Evolutionary conservation across 2,113 vertebrate genomes (phyloP).

Genomic region (Dolichotis patagonum): DNA sequence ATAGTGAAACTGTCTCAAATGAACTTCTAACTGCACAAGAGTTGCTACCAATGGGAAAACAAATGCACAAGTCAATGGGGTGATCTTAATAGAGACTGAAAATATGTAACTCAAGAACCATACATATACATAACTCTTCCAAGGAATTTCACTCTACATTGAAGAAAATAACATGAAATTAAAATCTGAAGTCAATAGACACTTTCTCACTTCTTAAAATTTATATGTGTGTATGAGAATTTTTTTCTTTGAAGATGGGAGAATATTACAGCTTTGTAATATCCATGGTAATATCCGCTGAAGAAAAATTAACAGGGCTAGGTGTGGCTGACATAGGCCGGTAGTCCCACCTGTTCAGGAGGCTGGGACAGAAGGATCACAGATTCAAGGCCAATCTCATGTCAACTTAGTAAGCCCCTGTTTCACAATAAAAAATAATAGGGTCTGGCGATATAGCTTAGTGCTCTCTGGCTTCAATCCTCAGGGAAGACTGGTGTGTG

Average conservation of each 20-base stretch:
- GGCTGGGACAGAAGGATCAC: too few species aligned
- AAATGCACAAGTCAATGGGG: not conserved
- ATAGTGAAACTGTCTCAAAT: not conserved
- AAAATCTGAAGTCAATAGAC: not conserved
- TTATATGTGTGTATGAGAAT: not conserved
- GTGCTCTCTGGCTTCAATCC: too few species aligned
- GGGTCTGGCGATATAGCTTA: too few species aligned
- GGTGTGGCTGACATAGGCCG: not conserved
- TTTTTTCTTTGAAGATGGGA: not conserved
- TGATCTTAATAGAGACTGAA: not conserved
- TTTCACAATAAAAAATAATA: too few species aligned
- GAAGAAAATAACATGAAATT: slow-evolving; percentile 17
- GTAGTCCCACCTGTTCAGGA: not conserved
- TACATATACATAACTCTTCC: not conserved
- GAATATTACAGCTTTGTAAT: not conserved
- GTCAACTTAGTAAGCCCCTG: too few species aligned
- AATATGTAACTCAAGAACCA: not conserved
- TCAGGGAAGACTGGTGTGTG: too few species aligned
- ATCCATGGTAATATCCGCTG: not conserved
- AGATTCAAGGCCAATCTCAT: too few species aligned
- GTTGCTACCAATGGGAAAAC: not conserved
- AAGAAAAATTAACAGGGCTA: not conserved
- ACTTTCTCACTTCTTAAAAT: not conserved
- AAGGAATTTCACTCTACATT: not conserved
- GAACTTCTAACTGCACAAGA: slow-evolving; percentile 1